phyloP scores from a whole-genome alignment of 2,797 vertebrate species.

The Podargus strigoides region DNA sequence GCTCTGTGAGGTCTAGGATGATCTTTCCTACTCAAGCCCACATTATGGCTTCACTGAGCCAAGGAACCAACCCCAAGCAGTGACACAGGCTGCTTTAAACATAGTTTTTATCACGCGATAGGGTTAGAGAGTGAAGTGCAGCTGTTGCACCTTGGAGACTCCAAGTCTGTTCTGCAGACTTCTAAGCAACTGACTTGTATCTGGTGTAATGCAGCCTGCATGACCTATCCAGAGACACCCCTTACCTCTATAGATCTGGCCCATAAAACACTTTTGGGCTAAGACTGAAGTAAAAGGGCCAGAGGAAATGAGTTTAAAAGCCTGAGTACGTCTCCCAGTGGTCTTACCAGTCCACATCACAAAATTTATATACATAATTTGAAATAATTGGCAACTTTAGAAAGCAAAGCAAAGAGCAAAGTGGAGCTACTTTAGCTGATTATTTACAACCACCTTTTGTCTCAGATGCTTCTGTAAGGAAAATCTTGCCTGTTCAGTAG shows the following conservation, averaged over 20 bases:
- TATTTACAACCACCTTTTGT: slow-evolving; percentile 1
- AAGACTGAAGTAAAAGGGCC: not conserved
- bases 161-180: not conserved
- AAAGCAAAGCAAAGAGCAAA: not conserved
- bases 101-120: not conserved
- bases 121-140: not conserved
- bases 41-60: not conserved
- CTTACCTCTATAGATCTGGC: not conserved
- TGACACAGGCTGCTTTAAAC: not conserved
- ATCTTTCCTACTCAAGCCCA: not conserved
- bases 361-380: slow-evolving; percentile 13
- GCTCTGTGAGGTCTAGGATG: not conserved
- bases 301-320: slow-evolving; percentile 26
- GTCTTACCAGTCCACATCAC: not conserved
- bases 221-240: not conserved
- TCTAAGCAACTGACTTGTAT: not conserved
- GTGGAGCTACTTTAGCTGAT: not conserved
- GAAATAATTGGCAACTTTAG: slow-evolving; percentile 27
- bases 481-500: not conserved
- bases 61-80: not conserved
- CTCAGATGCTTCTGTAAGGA: not conserved
- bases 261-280: slow-evolving; percentile 11
- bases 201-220: not conserved
- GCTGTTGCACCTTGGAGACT: not conserved
- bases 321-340: not conserved